Evolutionary conservation across 2,888 invertebrate species (phyloP).

Genomic region (Tipula confusa): DNA sequence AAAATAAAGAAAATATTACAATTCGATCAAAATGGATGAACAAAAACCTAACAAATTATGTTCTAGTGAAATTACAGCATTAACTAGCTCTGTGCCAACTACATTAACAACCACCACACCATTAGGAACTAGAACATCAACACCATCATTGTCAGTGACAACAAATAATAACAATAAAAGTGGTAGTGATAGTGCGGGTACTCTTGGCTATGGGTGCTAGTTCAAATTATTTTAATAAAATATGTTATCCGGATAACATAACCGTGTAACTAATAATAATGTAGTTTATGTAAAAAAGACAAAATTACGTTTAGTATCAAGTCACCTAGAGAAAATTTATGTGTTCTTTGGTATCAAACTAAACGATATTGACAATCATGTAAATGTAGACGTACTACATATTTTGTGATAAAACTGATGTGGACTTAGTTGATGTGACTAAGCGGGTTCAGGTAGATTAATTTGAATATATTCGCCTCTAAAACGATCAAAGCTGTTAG

Average conservation of each 20-base stretch:
- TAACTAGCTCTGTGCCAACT: not conserved
- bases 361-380: not conserved
- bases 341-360: conserved; percentile 31
- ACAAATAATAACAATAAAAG: not conserved
- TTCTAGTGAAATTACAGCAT: not conserved
- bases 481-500: too few species aligned
- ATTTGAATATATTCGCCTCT: not conserved
- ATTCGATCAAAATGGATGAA: not conserved
- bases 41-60: not conserved
- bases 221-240: not conserved
- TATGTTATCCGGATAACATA: not conserved
- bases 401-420: not conserved
- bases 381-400: not conserved
- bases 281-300: conserved; percentile 4
- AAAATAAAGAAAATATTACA: not conserved
- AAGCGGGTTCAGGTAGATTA: conserved; percentile 29
- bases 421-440: conserved; percentile 26
- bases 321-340: conserved; percentile 31
- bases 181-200: not conserved
- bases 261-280: conserved; percentile 21
- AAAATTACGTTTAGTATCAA: conserved; percentile 27
- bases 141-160: not conserved
- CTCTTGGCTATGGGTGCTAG: not conserved
- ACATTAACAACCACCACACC: not conserved
- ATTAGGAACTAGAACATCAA: not conserved